Evolutionary conservation across 2,888 invertebrate genomes (phyloP).

Genomic region (Eupsilia transversa): DNA sequence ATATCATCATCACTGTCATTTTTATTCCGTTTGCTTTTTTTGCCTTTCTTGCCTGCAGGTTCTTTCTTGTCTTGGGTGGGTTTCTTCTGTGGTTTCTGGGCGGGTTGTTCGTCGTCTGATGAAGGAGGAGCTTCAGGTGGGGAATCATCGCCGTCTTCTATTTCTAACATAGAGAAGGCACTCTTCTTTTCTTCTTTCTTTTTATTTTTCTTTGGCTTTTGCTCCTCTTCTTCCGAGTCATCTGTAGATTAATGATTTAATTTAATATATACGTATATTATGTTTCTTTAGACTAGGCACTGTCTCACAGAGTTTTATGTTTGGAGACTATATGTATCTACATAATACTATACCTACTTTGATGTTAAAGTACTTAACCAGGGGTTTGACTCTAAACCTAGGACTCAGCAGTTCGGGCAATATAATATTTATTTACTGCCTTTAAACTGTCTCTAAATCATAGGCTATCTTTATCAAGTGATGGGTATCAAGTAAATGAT

Average conservation of each 20-base stretch:
- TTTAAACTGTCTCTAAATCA: background rate
- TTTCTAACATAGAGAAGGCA: slow-evolving; percentile 92
- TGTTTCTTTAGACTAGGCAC: background rate
- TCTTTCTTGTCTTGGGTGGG: slow-evolving; percentile 84
- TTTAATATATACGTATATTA: background rate
- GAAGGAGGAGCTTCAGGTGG: slow-evolving; percentile 84
- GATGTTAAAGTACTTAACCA: background rate
- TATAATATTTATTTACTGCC: background rate
- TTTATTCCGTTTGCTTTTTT: slow-evolving; percentile 93
- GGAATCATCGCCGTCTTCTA: slow-evolving; percentile 91
- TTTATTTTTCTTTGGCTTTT: slow-evolving; percentile 85
- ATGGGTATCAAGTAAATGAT: background rate
- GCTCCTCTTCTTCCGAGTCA: slow-evolving; percentile 86
- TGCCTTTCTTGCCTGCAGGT: slow-evolving; percentile 92
- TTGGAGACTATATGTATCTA: background rate
- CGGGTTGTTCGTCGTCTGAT: slow-evolving; percentile 86
- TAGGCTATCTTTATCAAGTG: background rate
- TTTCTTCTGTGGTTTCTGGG: slow-evolving; percentile 82
- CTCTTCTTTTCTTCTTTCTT: slow-evolving; percentile 89
- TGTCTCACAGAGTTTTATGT: background rate
- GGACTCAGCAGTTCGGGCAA: background rate
- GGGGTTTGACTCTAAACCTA: background rate
- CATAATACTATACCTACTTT: background rate
- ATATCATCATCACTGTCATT: slow-evolving; percentile 95
- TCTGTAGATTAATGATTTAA: slow-evolving; percentile 68